Evolutionary conservation across 2,888 invertebrate species (phyloP).

Genomic region (Acleris laterana): DNA sequence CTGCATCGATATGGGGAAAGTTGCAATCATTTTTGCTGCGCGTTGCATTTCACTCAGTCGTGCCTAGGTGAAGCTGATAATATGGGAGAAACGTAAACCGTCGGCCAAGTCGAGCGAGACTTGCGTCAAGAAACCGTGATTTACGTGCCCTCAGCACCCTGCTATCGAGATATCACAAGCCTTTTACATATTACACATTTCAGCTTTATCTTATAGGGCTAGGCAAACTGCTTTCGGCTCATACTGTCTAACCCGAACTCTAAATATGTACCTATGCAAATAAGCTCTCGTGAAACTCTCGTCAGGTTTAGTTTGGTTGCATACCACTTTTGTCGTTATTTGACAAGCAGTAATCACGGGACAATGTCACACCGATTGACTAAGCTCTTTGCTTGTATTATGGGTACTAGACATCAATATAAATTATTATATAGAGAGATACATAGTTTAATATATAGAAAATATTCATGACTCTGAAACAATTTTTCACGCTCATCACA

Average conservation of each 20-base stretch:
- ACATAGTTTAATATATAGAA: too few species aligned
- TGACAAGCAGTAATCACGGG: background rate
- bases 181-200: background rate
- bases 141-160: conserved; percentile 13
- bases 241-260: too few species aligned
- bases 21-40: conserved; percentile 46
- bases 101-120: conserved; percentile 12
- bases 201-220: too few species aligned
- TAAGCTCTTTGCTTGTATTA: too few species aligned
- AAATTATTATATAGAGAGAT: too few species aligned
- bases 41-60: conserved; percentile 44
- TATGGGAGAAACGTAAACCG: conserved; percentile 40
- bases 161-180: background rate
- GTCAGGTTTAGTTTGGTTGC: background rate
- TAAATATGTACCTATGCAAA: too few species aligned
- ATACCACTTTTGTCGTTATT: background rate
- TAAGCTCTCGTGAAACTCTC: too few species aligned
- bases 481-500: too few species aligned
- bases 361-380: background rate
- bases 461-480: too few species aligned
- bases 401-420: too few species aligned
- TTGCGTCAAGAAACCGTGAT: conserved; percentile 21
- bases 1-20: conserved; percentile 42
- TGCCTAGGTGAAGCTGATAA: conserved; percentile 44
- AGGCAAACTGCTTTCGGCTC: too few species aligned